Evolutionary conservation across 1,140 invertebrate genomes (phyloP).

Genomic region (Heliconius himera): DNA sequence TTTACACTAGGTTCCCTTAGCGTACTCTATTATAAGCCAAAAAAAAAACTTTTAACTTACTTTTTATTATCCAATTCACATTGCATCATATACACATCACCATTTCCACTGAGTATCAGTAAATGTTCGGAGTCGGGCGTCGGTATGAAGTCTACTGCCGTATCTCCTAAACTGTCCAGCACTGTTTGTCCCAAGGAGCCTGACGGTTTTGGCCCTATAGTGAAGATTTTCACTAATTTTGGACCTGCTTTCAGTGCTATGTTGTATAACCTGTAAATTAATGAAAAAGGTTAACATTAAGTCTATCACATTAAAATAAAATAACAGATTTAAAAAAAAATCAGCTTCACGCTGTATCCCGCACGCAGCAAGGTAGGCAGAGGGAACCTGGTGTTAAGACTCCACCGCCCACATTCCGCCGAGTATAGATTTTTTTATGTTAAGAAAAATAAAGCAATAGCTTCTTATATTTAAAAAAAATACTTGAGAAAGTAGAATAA

Average conservation of each 20-base stretch:
- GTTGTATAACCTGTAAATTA: conserved; percentile 80
- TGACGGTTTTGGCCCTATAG: conserved; percentile 82
- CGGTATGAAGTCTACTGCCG: conserved; percentile 93
- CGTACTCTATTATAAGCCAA: neutral
- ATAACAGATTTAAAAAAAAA: no score
- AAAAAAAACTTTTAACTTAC: conserved; percentile 50
- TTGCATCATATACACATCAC: conserved; percentile 87
- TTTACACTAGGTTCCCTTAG: neutral
- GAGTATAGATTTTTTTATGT: no score
- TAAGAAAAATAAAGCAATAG: no score
- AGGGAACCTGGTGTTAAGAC: no score
- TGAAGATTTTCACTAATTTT: conserved; percentile 81
- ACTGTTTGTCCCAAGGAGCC: conserved; percentile 78
- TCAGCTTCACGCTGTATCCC: no score
- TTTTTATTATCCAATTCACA: conserved; percentile 82
- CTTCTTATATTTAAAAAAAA: no score
- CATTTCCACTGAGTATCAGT: conserved; percentile 91
- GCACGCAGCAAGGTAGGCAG: no score
- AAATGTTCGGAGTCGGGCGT: conserved; percentile 87
- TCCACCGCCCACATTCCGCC: no score
- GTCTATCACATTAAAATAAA: no score
- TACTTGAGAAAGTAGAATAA: no score
- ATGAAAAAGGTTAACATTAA: neutral
- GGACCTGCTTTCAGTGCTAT: conserved; percentile 61
- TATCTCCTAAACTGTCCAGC: conserved; percentile 88